These are phyloP conservation scores for Epizoanthus ramosus DNA, from an alignment of 92 coral and sea anemone genomes.

Conservation along the genomic window DNA sequence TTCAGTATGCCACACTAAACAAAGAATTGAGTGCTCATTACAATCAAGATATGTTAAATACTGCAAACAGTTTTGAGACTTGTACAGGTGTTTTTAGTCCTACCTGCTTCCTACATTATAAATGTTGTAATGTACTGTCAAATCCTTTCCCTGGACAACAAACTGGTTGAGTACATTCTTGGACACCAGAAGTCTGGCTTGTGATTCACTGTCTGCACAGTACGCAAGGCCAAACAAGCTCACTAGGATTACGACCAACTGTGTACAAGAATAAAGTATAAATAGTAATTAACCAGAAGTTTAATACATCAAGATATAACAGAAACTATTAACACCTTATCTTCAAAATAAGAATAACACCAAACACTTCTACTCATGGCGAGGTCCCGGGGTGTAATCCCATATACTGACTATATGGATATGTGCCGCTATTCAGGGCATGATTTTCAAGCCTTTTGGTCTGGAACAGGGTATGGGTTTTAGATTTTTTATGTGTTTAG, in stretches of 20 bases:
- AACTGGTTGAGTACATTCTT: constrained; percentile 92
- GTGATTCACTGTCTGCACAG: constrained; percentile 77
- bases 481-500: no score
- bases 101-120: constrained; percentile 98
- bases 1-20: not conserved
- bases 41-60: not conserved
- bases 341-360: no score
- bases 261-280: constrained; percentile 18
- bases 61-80: no score
- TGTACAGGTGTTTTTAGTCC: not conserved
- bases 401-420: no score
- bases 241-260: constrained; percentile 59
- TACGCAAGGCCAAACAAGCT: constrained; percentile 46
- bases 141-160: constrained; percentile 94
- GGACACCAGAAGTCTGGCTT: constrained; percentile 86
- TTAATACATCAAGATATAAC: no score
- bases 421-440: no score
- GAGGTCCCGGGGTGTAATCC: no score
- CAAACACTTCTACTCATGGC: no score
- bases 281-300: no score
- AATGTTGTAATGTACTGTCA: constrained; percentile 86
- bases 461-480: no score
- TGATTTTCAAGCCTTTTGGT: no score
- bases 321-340: no score
- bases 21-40: not conserved